Conservation (phyloP, 1,140 invertebrate species). For the Lethrus apterus region DNA sequence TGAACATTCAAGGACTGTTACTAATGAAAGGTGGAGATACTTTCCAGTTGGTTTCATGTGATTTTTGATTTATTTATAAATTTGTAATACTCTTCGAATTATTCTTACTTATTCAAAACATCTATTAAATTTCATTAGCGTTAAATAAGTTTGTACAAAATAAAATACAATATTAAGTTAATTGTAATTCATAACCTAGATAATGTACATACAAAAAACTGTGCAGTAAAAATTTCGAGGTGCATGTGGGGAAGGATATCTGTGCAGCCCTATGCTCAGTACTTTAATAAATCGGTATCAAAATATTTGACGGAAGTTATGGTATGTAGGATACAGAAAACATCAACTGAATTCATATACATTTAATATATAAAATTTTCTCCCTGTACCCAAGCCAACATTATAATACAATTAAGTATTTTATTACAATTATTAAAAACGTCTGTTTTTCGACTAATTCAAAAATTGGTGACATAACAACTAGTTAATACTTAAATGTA, state of each 20-base stretch:
- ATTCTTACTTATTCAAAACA: too few relatives aligned
- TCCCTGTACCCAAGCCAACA: constrained; percentile 23
- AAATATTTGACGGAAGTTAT: too few relatives aligned
- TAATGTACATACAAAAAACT: too few relatives aligned
- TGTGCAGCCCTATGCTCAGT: too few relatives aligned
- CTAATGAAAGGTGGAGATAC: constrained; percentile 73
- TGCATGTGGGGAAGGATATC: too few relatives aligned
- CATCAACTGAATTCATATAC: too few relatives aligned
- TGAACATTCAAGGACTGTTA: constrained; percentile 80
- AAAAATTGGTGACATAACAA: constrained; percentile 4
- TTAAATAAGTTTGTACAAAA: not conserved
- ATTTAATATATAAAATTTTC: constrained; percentile 23
- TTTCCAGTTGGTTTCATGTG: constrained; percentile 55
- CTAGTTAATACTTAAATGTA: constrained; percentile 16
- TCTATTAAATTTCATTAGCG: not conserved
- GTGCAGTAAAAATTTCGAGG: too few relatives aligned
- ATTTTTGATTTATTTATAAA: constrained; percentile 10
- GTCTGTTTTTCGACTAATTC: constrained; percentile 1
- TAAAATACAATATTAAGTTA: too few relatives aligned
- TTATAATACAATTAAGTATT: constrained; percentile 20
- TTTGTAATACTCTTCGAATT: too few relatives aligned
- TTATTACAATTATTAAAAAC: constrained; percentile 16
- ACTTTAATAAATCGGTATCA: too few relatives aligned
- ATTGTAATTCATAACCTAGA: too few relatives aligned
- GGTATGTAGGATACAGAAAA: too few relatives aligned